Base-by-base conservation (phyloP, 2,113 vertebrate species). In the Periophthalmus modestus region DNA sequence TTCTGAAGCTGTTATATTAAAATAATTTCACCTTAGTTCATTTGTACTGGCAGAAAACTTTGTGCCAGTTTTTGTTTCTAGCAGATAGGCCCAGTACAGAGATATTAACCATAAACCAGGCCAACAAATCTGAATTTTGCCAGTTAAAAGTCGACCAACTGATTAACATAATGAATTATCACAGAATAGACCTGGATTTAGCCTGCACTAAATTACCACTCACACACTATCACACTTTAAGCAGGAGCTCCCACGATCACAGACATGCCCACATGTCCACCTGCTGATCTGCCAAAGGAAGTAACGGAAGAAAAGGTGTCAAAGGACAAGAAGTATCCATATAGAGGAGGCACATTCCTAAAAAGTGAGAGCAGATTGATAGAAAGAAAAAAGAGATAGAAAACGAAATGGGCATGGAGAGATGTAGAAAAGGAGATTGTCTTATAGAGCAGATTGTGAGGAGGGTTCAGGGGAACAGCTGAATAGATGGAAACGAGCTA, bases 401-500 rank as follows among this genome's bases (percentile, higher is more conserved):
- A 34, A 67, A 21, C 28, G 15, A 55, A 43, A 70, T 33, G 12
- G 58, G 71, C 23, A 63, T 63, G 5, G 34, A 28, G 14, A 62
- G 59, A 24, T 61, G 58, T 28, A 57, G 10, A 59, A 63, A 74
- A 66, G 15, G 16, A 36, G 52, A 62, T 77, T 62, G 71, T 70
- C 68, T 82, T 79, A 73, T 73, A 71, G 4, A 21, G 70, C 83
- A 85, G 71, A 87, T 62, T 75, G 80, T 57, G 46, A 74, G 77
- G 81, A 71, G 73, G 74, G 57, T 71, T 71, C 52, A 71, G 75
- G 58, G 84, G 78, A 78, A 76, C 75, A 47, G 62, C 16, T 0
- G 69, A 43, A 74, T 23, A 43, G 75, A 75, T 72, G 58, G 72
- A 70, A 66, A 61, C 48, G 75, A 75, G 78, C 21, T 21, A 81